These are phyloP conservation scores for Actinemys pallida DNA, from an alignment of 2,113 vertebrate species.

Conservation along the genomic window DNA sequence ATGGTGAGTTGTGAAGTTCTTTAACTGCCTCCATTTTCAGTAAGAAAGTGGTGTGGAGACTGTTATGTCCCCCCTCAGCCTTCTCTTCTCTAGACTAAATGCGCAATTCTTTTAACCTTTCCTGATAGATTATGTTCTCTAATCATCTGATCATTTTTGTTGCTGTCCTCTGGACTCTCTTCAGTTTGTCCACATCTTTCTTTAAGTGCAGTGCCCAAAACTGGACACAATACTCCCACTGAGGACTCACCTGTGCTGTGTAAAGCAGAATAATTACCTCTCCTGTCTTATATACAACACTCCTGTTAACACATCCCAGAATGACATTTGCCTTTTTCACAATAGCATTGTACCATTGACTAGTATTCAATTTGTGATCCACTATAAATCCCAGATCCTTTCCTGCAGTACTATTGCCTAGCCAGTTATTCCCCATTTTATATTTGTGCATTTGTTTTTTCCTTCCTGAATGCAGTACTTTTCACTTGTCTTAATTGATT, in stretches of 20 bases:
- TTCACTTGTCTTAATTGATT: not conserved
- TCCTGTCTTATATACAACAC: not conserved
- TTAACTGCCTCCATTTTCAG: not conserved
- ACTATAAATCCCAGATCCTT: not conserved
- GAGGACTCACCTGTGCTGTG: not conserved
- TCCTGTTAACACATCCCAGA: not conserved
- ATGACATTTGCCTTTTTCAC: not conserved
- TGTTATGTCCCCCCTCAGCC: not conserved
- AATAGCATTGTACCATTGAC: not conserved
- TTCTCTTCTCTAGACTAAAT: not conserved
- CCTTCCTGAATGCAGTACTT: not conserved
- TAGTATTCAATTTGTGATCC: not conserved
- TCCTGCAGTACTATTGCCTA: not conserved
- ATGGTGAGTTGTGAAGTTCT: not conserved
- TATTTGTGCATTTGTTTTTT: not conserved
- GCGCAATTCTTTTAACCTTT: not conserved
- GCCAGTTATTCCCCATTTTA: not conserved
- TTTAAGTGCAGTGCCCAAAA: not conserved
- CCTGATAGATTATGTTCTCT: not conserved
- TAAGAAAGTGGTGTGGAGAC: not conserved
- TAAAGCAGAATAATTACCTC: not conserved
- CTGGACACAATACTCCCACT: not conserved
- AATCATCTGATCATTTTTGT: not conserved
- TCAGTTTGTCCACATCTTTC: not conserved
- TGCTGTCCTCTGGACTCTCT: not conserved